These are phyloP conservation scores for Gymnocheta viridis DNA, from an alignment of 2,888 invertebrate species.

Conservation along the genomic window DNA sequence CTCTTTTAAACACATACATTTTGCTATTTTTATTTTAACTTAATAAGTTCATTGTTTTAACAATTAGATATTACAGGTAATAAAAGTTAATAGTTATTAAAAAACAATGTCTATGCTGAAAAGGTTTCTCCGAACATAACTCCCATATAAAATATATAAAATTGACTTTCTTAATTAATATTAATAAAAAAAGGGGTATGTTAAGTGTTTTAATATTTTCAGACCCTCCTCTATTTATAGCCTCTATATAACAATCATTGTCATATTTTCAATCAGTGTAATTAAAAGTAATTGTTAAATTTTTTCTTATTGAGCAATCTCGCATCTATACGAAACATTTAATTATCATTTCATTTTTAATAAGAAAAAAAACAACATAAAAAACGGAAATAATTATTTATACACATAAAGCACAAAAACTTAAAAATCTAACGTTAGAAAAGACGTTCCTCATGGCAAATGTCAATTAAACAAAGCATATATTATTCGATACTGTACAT, in stretches of 20 bases:
- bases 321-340: conserved; percentile 26
- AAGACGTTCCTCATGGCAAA: conserved; percentile 62
- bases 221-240: conserved; percentile 26
- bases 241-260: background rate
- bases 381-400: conserved; percentile 67
- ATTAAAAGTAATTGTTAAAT: conserved; percentile 57
- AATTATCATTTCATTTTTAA: conserved; percentile 60
- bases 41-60: conserved; percentile 24
- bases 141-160: background rate
- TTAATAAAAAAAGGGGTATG: background rate
- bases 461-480: conserved; percentile 62
- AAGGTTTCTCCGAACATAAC: background rate
- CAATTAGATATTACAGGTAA: background rate
- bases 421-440: background rate
- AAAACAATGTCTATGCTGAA: background rate
- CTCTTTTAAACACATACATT: too few relatives aligned
- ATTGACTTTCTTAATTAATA: conserved; percentile 7
- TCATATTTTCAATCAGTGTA: conserved; percentile 47
- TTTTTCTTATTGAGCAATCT: background rate
- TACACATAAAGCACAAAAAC: conserved; percentile 26
- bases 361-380: background rate
- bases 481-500: conserved; percentile 7
- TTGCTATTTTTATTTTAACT: conserved; percentile 1
- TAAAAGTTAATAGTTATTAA: background rate
- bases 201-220: background rate